Base-by-base conservation (phyloP, 2,888 invertebrate species). In the Lasioglossum pauxillum region DNA sequence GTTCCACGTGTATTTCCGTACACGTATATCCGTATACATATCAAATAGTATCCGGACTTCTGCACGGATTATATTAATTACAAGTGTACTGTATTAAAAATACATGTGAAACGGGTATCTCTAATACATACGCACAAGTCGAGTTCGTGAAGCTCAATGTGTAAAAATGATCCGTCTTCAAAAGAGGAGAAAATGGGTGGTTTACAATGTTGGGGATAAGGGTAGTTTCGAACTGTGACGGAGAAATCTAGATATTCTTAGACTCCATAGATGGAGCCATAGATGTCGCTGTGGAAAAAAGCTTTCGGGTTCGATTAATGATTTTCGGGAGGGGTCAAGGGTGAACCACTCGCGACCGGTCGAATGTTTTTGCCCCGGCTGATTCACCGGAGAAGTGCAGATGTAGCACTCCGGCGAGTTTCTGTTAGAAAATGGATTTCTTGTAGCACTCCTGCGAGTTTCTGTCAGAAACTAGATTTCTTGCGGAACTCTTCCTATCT, bases 401-500 rank as follows among this genome's bases (percentile, higher is more conserved):
- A 35, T 67, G 19, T 16, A 49, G 64, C 31, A 19, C 44, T 57
- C 53, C n/a, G 12, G 46, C 23, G 27, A 31, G n/a, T 27, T 79
- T 19, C 16, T n/a, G 41, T 38, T 35, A 60, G 46, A 19, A 71
- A 79, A 82, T 79, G 67, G 44, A 31, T 75, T 82, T 27, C 71
- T 31, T 35, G 49, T 8, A 27, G 46, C 7, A 19, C 74, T 41
- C n/a, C 23, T 31, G 8, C 31, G 27, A 31, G n/a, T 27, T 79
- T 19, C 16, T 16, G 41, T 35, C 44, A 60, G 46, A 19, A 71
- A 79, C 79, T 79, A 69, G 44, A 31, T 75, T 82, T 27, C 71
- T 31, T 35, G 49, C 16, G 44, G 46, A 10, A 35, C 74, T 49
- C 35, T 35, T 44, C 31, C 27, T 19, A 44, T 72, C 71, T 44